Conservation (phyloP, 2,113 vertebrate genomes). For the Indicator indicator region DNA sequence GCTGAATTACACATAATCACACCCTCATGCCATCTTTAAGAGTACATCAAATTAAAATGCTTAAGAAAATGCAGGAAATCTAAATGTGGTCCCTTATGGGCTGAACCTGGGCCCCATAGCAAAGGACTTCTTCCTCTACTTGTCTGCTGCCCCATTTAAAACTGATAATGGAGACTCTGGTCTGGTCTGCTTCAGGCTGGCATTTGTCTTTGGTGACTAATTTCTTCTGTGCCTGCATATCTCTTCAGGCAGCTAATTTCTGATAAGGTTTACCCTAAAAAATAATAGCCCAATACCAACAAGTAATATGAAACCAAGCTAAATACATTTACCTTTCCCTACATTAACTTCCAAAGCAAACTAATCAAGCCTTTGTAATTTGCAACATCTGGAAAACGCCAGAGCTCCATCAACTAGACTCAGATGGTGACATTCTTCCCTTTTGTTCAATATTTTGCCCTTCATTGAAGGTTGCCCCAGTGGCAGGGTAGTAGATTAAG, state of each 20-base stretch:
- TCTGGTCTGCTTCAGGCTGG: constrained; percentile 52
- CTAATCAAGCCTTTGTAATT: neutral
- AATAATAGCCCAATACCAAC: neutral
- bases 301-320: neutral
- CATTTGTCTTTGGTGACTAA: constrained; percentile 51
- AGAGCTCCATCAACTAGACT: neutral
- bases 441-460: neutral
- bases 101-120: constrained; percentile 27
- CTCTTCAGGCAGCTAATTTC: constrained; percentile 29
- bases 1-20: constrained; percentile 57
- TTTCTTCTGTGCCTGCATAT: constrained; percentile 33
- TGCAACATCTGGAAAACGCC: neutral
- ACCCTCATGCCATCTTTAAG: constrained; percentile 32
- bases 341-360: neutral
- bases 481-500: neutral
- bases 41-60: neutral
- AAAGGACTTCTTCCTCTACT: constrained; percentile 24
- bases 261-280: constrained; percentile 30
- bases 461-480: neutral
- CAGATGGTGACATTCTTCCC: neutral
- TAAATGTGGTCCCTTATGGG: neutral
- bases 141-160: constrained; percentile 20
- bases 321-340: neutral
- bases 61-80: constrained; percentile 44
- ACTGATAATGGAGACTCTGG: constrained; percentile 22